Percentiles rank a stretch among this genome's conserved stretches.
Conservation (phyloP, 2,797 vertebrate genomes). For the Micropoecilia bifurca region DNA sequence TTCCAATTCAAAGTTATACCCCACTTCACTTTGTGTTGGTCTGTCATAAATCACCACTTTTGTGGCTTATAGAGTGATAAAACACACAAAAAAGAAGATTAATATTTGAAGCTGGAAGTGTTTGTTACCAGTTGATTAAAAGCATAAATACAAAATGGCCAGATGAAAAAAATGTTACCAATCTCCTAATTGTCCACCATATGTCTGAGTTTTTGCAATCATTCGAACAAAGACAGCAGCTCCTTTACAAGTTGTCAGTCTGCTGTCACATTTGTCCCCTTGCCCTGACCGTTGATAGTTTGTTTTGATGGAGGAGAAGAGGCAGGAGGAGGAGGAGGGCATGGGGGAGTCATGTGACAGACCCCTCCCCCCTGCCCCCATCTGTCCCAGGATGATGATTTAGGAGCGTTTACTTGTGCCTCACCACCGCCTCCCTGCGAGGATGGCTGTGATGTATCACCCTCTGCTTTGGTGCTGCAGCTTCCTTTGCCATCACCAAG, state of each 20-base stretch:
- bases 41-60: not conserved
- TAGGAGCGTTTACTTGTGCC: slow-evolving; percentile 80
- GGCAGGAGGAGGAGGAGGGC: slow-evolving; percentile 4
- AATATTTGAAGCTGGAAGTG: not conserved
- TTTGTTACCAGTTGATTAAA: not conserved
- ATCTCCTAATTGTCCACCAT: slow-evolving; percentile 16
- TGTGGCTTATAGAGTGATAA: not conserved
- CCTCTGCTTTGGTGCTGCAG: slow-evolving; percentile 44
- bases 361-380: slow-evolving; percentile 31
- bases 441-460: slow-evolving; percentile 80
- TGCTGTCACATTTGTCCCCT: slow-evolving; percentile 23
- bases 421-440: slow-evolving; percentile 57
- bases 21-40: not conserved
- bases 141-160: not conserved
- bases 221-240: slow-evolving; percentile 23
- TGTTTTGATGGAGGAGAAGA: slow-evolving; percentile 15
- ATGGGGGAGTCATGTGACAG: slow-evolving; percentile 29
- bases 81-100: not conserved
- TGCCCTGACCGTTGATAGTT: slow-evolving; percentile 32
- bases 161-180: slow-evolving; percentile 14
- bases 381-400: slow-evolving; percentile 78
- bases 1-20: not conserved
- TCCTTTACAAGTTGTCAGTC: slow-evolving; percentile 17
- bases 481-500: slow-evolving; percentile 54
- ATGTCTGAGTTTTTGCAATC: slow-evolving; percentile 22